These are phyloP conservation scores for Embidobia sp. DNA, from an alignment of 2,888 invertebrate species.

Conservation along the genomic window DNA sequence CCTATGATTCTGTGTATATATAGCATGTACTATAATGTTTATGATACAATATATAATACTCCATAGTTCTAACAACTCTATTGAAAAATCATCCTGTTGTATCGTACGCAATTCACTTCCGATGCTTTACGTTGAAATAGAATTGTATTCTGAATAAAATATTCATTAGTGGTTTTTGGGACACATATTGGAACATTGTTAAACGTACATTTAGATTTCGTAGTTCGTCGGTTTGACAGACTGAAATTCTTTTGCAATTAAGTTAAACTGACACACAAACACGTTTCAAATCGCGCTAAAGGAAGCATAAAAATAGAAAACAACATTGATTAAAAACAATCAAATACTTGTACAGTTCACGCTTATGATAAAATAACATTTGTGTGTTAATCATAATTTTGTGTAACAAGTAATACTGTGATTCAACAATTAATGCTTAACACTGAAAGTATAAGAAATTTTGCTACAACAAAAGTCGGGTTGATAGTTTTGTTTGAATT, in stretches of 20 bases:
- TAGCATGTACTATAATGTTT: slow-evolving; percentile 75
- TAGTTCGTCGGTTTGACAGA: neutral
- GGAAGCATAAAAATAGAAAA: slow-evolving; percentile 24
- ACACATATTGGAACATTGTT: slow-evolving; percentile 64
- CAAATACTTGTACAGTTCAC: slow-evolving; percentile 34
- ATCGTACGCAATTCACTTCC: slow-evolving; percentile 64
- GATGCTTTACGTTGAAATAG: no score
- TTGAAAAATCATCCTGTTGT: slow-evolving; percentile 68
- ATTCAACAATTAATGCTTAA: slow-evolving; percentile 19
- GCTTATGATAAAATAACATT: slow-evolving; percentile 25
- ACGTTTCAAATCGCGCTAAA: slow-evolving; percentile 9
- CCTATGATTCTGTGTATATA: slow-evolving; percentile 71
- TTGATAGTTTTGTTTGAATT: neutral
- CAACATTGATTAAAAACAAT: slow-evolving; percentile 28
- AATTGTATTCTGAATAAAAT: no score
- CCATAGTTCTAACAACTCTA: slow-evolving; percentile 73
- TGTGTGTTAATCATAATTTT: slow-evolving; percentile 33
- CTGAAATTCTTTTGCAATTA: slow-evolving; percentile 4
- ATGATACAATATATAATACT: slow-evolving; percentile 80
- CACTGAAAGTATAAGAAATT: slow-evolving; percentile 4
- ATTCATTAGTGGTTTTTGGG: no score
- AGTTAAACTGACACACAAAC: slow-evolving; percentile 18
- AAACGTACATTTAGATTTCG: slow-evolving; percentile 52
- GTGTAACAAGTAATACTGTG: slow-evolving; percentile 45
- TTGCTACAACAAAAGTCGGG: slow-evolving; percentile 4